Evolutionary conservation across 2,797 vertebrate species (phyloP).

Genomic region (Pipistrellus pipistrellus): DNA sequence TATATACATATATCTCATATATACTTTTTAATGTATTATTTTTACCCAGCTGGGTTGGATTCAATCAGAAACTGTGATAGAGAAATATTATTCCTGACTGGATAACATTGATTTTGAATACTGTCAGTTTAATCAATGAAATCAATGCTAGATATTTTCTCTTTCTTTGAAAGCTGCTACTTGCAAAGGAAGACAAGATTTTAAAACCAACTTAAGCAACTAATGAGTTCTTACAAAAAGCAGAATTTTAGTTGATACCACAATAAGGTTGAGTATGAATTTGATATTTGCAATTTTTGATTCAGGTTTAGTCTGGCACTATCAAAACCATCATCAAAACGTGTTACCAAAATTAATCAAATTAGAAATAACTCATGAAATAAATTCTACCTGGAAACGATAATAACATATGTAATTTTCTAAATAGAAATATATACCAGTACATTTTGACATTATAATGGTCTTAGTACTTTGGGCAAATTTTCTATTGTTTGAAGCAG

Average conservation of each 20-base stretch:
- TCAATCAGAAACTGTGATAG: constrained; percentile 42
- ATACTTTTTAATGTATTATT: constrained; percentile 16
- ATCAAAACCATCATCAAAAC: constrained; percentile 55
- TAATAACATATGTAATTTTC: background rate
- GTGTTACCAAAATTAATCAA: constrained; percentile 44
- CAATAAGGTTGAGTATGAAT: constrained; percentile 25
- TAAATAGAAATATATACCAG: background rate
- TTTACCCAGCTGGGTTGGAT: background rate
- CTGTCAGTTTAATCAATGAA: constrained; percentile 48
- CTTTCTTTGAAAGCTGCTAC: constrained; percentile 24
- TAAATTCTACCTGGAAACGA: constrained; percentile 34
- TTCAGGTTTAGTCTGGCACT: constrained; percentile 32
- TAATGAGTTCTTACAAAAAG: background rate
- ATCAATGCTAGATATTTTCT: background rate
- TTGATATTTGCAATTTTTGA: constrained; percentile 64
- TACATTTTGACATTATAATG: constrained; percentile 30
- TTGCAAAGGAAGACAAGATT: background rate
- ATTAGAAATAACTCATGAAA: constrained; percentile 43
- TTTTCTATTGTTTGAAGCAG: constrained; percentile 68
- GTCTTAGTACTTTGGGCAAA: constrained; percentile 38
- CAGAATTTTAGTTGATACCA: constrained; percentile 42
- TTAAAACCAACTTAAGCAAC: constrained; percentile 2
- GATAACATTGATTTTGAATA: constrained; percentile 9
- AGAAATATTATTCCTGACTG: constrained; percentile 17
- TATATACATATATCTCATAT: background rate